Percentiles rank a stretch among this genome's conserved stretches.
phyloP scores from a whole-genome alignment of 2,888 invertebrate species.

The Mythimna ferrago region DNA sequence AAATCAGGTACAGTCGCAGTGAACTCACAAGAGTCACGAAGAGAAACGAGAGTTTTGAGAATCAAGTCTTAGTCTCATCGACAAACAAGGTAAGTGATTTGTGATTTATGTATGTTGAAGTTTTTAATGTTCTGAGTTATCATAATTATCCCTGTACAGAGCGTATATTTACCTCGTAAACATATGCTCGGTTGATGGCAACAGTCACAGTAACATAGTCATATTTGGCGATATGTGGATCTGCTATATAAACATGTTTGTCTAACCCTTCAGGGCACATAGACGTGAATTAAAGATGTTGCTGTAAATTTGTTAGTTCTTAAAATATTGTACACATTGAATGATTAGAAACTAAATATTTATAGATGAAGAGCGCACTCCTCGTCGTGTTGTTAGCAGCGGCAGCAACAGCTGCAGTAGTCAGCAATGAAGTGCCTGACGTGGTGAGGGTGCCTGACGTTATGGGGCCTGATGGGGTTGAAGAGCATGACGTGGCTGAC shows the following conservation, averaged over 20 bases:
- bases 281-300: no score
- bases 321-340: background rate
- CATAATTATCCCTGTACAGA: no score
- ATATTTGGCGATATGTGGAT: no score
- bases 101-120: background rate
- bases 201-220: no score
- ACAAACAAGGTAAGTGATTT: slow-evolving; percentile 4
- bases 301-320: no score
- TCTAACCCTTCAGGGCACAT: no score
- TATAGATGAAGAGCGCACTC: slow-evolving; percentile 33
- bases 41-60: slow-evolving; percentile 1
- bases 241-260: no score
- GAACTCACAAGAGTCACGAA: slow-evolving; percentile 4
- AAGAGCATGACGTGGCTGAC: background rate
- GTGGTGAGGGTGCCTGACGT: background rate
- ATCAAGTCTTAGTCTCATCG: background rate
- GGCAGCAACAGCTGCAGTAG: slow-evolving; percentile 19
- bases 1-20: background rate
- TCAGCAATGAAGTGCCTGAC: slow-evolving; percentile 15
- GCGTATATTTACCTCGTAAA: no score
- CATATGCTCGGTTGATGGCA: no score
- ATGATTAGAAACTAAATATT: background rate
- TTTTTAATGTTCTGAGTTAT: no score
- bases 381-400: slow-evolving; percentile 27
- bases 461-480: background rate